Evolutionary conservation across 2,888 invertebrate species (phyloP).

Genomic region (Drepanosiphum platanoidis): DNA sequence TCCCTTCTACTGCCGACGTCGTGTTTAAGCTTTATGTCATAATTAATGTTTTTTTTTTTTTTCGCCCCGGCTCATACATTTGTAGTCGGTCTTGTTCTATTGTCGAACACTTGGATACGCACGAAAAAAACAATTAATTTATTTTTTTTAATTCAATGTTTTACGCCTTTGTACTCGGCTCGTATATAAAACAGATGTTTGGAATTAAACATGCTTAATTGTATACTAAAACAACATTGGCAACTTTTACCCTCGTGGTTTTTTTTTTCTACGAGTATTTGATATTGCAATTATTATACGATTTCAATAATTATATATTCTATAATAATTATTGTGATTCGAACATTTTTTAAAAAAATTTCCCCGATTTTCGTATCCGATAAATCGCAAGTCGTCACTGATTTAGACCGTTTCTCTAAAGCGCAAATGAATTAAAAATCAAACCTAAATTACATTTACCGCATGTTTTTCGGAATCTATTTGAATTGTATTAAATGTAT

Average conservation of each 20-base stretch:
- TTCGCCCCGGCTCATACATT: constrained; percentile 37
- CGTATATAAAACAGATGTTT: not conserved
- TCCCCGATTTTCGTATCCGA: too few relatives aligned
- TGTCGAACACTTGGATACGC: not conserved
- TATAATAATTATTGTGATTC: too few relatives aligned
- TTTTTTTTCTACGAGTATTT: too few relatives aligned
- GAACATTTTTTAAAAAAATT: too few relatives aligned
- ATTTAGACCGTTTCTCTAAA: too few relatives aligned
- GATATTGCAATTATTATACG: too few relatives aligned
- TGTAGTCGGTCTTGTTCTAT: constrained; percentile 18
- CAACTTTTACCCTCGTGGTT: not conserved
- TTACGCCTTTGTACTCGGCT: not conserved
- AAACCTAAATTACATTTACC: not conserved
- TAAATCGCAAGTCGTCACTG: too few relatives aligned
- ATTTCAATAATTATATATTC: too few relatives aligned
- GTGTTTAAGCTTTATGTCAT: constrained; percentile 38
- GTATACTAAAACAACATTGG: not conserved
- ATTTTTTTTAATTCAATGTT: constrained; percentile 3
- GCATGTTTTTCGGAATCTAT: not conserved
- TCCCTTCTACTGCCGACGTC: not conserved
- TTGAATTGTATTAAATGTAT: not conserved
- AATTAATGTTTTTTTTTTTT: constrained; percentile 46
- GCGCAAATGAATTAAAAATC: not conserved
- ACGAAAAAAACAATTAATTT: not conserved
- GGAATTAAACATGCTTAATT: not conserved